These are phyloP conservation scores for Narcine bancroftii DNA, from an alignment of 2,113 vertebrate genomes.

Conservation along the genomic window DNA sequence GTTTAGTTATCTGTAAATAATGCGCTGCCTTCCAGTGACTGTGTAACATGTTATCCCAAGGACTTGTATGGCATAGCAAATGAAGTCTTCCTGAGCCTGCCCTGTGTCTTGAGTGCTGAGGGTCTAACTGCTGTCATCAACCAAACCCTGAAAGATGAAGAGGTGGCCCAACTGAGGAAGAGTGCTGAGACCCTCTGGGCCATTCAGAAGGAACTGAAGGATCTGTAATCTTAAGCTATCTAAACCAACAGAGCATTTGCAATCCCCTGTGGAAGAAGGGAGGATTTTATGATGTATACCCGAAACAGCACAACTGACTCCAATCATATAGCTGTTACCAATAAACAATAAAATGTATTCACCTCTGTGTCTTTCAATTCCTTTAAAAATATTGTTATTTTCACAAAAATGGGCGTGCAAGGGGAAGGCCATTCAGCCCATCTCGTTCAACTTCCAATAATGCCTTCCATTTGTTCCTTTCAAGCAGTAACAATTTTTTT, in stretches of 20 bases:
- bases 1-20: not conserved
- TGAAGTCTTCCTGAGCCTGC: conserved; percentile 90
- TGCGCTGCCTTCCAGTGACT: not conserved
- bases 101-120: conserved; percentile 68
- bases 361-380: not conserved
- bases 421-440: not conserved
- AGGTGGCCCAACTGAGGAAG: conserved; percentile 77
- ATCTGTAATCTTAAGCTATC: conserved; percentile 58
- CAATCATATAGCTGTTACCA: not conserved
- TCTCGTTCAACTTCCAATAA: not conserved
- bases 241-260: conserved; percentile 39
- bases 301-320: not conserved
- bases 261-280: conserved; percentile 41
- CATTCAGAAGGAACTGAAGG: conserved; percentile 90
- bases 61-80: conserved; percentile 81
- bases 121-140: conserved; percentile 82
- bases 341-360: not conserved
- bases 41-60: conserved; percentile 48
- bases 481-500: not conserved
- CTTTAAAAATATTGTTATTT: not conserved
- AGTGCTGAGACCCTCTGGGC: conserved; percentile 83
- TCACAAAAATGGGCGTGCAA: not conserved
- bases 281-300: conserved; percentile 55
- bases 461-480: too few relatives aligned
- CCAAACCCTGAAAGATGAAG: conserved; percentile 77